These are phyloP conservation scores for Caerostris extrusa DNA, from an alignment of 1,140 invertebrate species.

Conservation along the genomic window DNA sequence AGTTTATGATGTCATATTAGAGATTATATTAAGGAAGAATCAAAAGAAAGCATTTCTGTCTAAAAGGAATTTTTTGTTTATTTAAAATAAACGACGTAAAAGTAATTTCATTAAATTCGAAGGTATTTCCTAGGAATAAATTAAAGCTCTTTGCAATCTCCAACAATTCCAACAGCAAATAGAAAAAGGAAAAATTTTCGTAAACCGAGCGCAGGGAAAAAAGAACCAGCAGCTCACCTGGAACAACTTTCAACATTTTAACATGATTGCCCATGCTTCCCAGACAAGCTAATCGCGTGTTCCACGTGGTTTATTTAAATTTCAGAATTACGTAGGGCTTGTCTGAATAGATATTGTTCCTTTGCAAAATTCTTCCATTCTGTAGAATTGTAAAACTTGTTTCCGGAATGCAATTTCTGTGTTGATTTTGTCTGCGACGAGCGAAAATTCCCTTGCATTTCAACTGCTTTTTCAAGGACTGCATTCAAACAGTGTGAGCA, in stretches of 20 bases:
- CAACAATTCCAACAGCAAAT: neutral
- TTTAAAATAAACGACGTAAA: neutral
- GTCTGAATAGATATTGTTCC: slow-evolving; percentile 11
- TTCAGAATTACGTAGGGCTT: neutral
- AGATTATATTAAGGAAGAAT: too few relatives aligned
- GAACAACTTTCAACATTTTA: slow-evolving; percentile 36
- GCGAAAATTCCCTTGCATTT: neutral
- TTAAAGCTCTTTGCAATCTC: neutral
- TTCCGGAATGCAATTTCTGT: neutral
- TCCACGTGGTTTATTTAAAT: slow-evolving; percentile 6
- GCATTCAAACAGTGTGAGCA: neutral
- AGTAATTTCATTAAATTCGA: neutral
- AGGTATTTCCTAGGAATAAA: neutral
- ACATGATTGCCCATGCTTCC: neutral
- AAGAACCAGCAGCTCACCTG: neutral
- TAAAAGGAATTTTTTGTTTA: too few relatives aligned
- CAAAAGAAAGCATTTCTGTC: too few relatives aligned
- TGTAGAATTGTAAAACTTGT: neutral
- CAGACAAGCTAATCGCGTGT: slow-evolving; percentile 34
- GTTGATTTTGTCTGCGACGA: neutral
- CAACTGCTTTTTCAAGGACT: neutral
- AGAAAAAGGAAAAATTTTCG: neutral
- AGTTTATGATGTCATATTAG: too few relatives aligned
- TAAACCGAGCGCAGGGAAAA: neutral
- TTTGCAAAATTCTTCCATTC: neutral